A percentile compares a stretch with the other conserved stretches of the same genome.
These are phyloP conservation scores for Mus pahari DNA, from an alignment of 2,113 vertebrate species.

Conservation along the genomic window DNA sequence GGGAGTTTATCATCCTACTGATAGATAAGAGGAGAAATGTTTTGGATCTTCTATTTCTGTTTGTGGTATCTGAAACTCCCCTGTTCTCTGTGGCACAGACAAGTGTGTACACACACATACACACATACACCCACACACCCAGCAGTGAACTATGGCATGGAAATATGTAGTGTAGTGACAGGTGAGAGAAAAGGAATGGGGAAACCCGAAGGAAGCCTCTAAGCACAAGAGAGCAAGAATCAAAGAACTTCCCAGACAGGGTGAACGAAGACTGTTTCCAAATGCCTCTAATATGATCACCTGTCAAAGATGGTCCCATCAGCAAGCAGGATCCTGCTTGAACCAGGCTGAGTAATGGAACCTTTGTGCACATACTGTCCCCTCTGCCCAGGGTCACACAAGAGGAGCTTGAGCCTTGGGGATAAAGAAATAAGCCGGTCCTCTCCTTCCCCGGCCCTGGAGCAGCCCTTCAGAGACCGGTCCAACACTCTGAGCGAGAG, in stretches of 20 bases:
- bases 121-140: no score
- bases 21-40: no score
- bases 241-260: neutral
- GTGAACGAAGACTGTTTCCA: neutral
- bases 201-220: conserved; percentile 10
- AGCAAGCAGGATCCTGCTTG: neutral
- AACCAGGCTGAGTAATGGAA: conserved; percentile 6
- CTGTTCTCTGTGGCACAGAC: no score
- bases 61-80: no score
- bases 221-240: neutral
- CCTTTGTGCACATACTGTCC: neutral
- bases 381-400: conserved; percentile 92
- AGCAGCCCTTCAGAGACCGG: conserved; percentile 95
- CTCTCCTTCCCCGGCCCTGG: conserved; percentile 89
- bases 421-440: conserved; percentile 95
- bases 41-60: no score
- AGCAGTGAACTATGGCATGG: neutral
- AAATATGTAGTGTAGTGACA: neutral
- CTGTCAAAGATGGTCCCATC: neutral
- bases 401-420: conserved; percentile 96
- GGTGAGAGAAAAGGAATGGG: neutral
- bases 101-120: no score
- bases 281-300: neutral
- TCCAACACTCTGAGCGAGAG: conserved; percentile 97
- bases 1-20: no score